These are phyloP conservation scores for Melanotaenia boesemani DNA, from an alignment of 2,797 vertebrate species.

Conservation along the genomic window DNA sequence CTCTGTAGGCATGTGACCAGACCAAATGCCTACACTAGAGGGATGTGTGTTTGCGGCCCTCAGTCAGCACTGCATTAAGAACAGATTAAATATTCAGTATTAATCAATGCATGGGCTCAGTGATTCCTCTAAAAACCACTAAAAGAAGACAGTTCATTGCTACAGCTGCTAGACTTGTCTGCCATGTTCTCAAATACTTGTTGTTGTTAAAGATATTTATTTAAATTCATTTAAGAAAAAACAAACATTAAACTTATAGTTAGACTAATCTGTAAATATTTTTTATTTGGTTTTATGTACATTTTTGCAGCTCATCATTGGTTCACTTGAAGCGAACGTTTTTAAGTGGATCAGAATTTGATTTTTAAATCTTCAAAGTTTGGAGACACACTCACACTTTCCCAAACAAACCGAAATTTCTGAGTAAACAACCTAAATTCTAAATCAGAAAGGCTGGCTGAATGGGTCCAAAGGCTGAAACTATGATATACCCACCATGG, in stretches of 20 bases:
- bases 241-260: neutral
- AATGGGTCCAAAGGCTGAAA: neutral
- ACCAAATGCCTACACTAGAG: neutral
- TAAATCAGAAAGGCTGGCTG: neutral
- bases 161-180: neutral
- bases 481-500: neutral
- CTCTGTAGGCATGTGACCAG: neutral
- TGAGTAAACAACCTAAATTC: neutral
- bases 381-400: too few relatives aligned
- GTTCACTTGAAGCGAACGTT: too few relatives aligned
- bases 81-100: neutral
- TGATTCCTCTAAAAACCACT: neutral
- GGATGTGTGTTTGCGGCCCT: neutral
- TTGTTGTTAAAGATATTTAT: neutral
- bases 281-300: too few relatives aligned
- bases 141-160: neutral
- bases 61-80: too few relatives aligned
- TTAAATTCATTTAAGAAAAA: neutral
- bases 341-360: too few relatives aligned
- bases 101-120: neutral
- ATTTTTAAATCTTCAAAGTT: too few relatives aligned
- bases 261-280: too few relatives aligned
- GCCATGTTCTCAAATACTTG: neutral
- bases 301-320: too few relatives aligned
- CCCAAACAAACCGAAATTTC: neutral